Conservation (phyloP, 2,888 invertebrate genomes). For the Cataglyphis albicans region DNA sequence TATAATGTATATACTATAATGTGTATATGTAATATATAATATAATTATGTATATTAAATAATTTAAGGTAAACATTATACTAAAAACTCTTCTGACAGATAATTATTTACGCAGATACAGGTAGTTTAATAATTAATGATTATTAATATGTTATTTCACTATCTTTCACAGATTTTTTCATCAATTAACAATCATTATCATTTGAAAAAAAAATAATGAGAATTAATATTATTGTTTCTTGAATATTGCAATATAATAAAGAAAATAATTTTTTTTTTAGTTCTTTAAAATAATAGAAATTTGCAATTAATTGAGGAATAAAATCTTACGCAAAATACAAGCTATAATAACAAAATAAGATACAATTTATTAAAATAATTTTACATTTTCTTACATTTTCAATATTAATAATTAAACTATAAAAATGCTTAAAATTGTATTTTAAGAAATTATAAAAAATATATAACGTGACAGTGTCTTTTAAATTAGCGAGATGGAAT, state of each 20-base stretch:
- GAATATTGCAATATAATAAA: neutral
- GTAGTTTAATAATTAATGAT: neutral
- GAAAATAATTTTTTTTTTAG: neutral
- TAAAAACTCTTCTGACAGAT: neutral
- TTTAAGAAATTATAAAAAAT: neutral
- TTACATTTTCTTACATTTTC: no score
- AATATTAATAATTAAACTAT: neutral
- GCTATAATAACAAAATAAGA: slow-evolving; percentile 4
- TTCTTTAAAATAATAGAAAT: neutral
- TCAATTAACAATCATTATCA: neutral
- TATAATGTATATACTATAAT: no score
- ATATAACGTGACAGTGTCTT: neutral
- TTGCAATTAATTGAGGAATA: neutral
- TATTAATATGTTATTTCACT: neutral
- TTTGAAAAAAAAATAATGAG: neutral
- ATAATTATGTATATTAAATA: neutral
- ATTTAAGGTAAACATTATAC: neutral
- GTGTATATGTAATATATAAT: neutral
- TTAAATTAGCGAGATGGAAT: neutral
- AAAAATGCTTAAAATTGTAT: neutral
- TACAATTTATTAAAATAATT: no score
- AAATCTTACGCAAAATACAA: neutral
- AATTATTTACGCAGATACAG: neutral
- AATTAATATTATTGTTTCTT: neutral
- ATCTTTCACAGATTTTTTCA: neutral